phyloP scores from a whole-genome alignment of 2,888 invertebrate species.

The Eucera pruinosa region DNA sequence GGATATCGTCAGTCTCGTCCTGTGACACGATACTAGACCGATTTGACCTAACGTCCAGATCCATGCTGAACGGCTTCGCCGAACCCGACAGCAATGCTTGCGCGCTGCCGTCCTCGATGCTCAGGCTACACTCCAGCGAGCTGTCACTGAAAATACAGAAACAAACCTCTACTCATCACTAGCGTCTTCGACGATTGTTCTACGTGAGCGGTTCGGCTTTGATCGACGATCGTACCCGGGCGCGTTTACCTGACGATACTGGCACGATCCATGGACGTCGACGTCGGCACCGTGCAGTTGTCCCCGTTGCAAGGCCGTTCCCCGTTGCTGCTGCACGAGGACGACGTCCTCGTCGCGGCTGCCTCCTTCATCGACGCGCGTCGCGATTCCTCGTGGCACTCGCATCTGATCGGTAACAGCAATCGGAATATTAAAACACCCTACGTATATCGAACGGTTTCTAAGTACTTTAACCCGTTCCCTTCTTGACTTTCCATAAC shows the following conservation, averaged over 20 bases:
- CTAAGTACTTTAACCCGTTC: too few relatives aligned
- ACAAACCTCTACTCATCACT: conserved; percentile 82
- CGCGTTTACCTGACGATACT: conserved; percentile 82
- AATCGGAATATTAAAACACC: too few relatives aligned
- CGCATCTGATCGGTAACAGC: conserved; percentile 85
- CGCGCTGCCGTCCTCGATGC: conserved; percentile 81
- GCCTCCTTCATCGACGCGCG: conserved; percentile 74
- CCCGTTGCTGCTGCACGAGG: conserved; percentile 76
- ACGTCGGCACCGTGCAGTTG: conserved; percentile 72
- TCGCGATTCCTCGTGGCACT: conserved; percentile 89
- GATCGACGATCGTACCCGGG: conserved; percentile 72
- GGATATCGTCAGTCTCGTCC: conserved; percentile 82
- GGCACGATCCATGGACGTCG: conserved; percentile 76
- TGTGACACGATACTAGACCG: conserved; percentile 87
- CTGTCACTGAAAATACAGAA: conserved; percentile 85
- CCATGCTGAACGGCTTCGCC: conserved; percentile 87
- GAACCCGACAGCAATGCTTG: conserved; percentile 81
- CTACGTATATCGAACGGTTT: too few relatives aligned
- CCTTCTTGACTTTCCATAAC: too few relatives aligned
- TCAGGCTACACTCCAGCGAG: conserved; percentile 87
- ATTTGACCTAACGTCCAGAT: conserved; percentile 87
- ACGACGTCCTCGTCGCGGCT: conserved; percentile 57
- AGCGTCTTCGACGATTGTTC: conserved; percentile 71
- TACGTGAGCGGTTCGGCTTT: conserved; percentile 29
- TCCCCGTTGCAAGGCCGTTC: conserved; percentile 76